Evolutionary conservation across 2,888 invertebrate species (phyloP).

Genomic region (Cerastoderma edule): DNA sequence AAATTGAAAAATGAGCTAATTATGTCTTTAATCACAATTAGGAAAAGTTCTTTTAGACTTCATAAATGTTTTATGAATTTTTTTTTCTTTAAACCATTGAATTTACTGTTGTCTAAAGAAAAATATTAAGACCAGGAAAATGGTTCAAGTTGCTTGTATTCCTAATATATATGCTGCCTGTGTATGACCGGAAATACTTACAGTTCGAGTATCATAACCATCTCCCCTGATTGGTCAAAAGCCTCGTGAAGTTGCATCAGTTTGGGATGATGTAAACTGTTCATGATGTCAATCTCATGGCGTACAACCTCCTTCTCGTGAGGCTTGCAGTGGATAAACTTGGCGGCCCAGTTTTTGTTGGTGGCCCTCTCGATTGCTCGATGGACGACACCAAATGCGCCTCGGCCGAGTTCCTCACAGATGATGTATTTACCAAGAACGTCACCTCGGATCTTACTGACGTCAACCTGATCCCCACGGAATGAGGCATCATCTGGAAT

Average conservation of each 20-base stretch:
- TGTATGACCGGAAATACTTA: no score
- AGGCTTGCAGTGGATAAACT: constrained; percentile 83
- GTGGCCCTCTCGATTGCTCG: constrained; percentile 84
- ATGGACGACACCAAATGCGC: constrained; percentile 84
- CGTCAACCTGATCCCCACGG: constrained; percentile 74
- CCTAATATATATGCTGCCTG: no score
- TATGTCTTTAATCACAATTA: no score
- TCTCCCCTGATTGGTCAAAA: constrained; percentile 84
- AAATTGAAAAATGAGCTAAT: no score
- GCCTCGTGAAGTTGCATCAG: constrained; percentile 84
- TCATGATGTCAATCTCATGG: constrained; percentile 84
- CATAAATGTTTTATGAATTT: no score
- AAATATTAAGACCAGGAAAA: no score
- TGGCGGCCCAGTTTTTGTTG: constrained; percentile 84
- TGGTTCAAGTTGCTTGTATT: no score
- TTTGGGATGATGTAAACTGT: constrained; percentile 83
- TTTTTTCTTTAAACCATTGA: no score
- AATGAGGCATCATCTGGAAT: constrained; percentile 69
- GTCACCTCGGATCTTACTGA: constrained; percentile 78
- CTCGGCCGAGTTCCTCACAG: constrained; percentile 83
- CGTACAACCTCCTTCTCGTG: constrained; percentile 83
- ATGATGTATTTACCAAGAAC: constrained; percentile 82
- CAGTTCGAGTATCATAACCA: constrained; percentile 85
- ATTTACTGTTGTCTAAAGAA: no score
- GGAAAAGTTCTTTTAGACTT: no score